These are phyloP conservation scores for Lynx canadensis DNA, from an alignment of 2,113 vertebrate genomes.

Conservation along the genomic window DNA sequence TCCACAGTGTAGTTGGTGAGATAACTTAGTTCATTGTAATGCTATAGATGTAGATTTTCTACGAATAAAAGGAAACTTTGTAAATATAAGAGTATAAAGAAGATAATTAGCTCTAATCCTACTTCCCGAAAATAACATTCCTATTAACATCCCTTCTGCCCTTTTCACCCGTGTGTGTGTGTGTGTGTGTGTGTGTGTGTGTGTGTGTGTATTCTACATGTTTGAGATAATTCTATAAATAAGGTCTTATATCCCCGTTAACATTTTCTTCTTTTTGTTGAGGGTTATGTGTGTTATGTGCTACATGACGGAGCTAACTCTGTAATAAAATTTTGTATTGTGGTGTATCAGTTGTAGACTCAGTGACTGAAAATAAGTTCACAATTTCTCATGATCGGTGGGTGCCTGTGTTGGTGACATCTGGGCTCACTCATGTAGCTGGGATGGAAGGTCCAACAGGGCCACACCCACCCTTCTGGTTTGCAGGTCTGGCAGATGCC, in stretches of 20 bases:
- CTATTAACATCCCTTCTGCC: neutral
- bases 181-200: neutral
- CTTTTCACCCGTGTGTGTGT: neutral
- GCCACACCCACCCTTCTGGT: too few relatives aligned
- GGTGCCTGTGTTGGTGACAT: neutral
- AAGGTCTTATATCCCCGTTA: neutral
- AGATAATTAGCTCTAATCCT: neutral
- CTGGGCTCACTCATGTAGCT: neutral
- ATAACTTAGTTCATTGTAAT: neutral
- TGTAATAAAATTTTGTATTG: neutral
- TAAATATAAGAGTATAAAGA: neutral
- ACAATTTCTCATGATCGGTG: neutral
- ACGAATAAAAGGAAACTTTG: neutral
- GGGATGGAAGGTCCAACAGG: neutral
- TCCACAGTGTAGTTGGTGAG: neutral
- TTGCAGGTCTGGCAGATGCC: too few relatives aligned
- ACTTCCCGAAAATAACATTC: neutral
- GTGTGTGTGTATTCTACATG: neutral
- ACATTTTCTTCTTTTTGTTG: neutral
- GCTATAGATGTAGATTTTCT: neutral
- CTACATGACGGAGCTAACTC: neutral
- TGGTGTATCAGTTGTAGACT: neutral
- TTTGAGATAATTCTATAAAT: neutral
- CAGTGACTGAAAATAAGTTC: neutral
- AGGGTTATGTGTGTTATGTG: neutral